A percentile compares a stretch with the other conserved stretches of the same genome.
These are phyloP conservation scores for Spinus olivaceus DNA, from an alignment of 2,797 vertebrate species.

Conservation along the genomic window DNA sequence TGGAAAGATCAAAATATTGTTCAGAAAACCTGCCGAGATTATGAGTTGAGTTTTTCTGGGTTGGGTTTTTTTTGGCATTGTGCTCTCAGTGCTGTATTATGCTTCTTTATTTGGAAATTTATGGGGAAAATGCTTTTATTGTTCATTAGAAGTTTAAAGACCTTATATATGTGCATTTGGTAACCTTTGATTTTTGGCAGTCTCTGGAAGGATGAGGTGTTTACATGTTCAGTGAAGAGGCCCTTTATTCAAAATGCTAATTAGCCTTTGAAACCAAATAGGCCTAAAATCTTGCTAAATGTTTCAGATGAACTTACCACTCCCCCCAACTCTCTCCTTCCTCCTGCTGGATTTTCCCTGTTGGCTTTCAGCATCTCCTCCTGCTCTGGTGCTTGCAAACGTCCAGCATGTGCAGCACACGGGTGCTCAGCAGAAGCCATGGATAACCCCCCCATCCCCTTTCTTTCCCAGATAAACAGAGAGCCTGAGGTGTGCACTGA, in stretches of 20 bases:
- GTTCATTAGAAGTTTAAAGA: background rate
- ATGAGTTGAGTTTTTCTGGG: background rate
- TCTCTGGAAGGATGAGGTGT: background rate
- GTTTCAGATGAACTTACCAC: background rate
- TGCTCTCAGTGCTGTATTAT: background rate
- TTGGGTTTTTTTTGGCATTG: background rate
- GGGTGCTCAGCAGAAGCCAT: background rate
- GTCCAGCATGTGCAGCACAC: background rate
- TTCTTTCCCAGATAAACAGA: background rate
- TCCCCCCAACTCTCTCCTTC: background rate
- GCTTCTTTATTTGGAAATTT: background rate
- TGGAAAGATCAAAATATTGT: background rate
- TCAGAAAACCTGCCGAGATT: background rate
- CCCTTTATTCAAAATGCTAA: slow-evolving; percentile 6
- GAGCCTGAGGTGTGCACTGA: background rate
- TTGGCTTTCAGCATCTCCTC: background rate
- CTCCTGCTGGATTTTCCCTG: background rate
- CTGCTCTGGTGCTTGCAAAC: background rate
- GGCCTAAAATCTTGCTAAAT: background rate
- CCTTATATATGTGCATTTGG: background rate
- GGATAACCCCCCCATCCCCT: background rate
- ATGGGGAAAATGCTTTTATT: background rate
- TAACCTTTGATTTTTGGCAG: background rate
- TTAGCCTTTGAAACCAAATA: background rate
- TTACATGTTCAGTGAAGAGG: background rate